phyloP scores from a whole-genome alignment of 2,113 vertebrate species.

The Zosterops borbonicus region DNA sequence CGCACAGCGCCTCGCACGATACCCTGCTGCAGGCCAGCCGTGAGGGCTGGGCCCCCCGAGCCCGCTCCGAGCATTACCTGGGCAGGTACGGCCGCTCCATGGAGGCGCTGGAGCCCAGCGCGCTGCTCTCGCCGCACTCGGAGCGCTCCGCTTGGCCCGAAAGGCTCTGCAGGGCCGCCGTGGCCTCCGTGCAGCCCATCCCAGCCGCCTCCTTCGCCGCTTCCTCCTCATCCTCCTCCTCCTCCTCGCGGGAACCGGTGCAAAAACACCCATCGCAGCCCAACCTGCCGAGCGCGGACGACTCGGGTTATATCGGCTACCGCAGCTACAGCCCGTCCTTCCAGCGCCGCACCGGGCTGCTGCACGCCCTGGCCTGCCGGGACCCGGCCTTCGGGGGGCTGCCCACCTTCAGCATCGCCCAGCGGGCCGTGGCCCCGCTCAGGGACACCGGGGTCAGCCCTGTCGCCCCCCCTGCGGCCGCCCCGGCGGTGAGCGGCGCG shows the following conservation, averaged over 20 bases:
- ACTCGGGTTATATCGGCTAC: slow-evolving; percentile 85
- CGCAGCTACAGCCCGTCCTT: slow-evolving; percentile 96
- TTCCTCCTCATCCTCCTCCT: slow-evolving; percentile 54
- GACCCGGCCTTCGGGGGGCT: slow-evolving; percentile 88
- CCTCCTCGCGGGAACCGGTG: slow-evolving; percentile 41
- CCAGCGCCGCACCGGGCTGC: slow-evolving; percentile 90
- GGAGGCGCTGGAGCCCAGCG: slow-evolving; percentile 81
- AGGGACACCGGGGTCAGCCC: neutral
- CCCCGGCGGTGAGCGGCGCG: neutral
- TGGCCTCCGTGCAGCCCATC: neutral
- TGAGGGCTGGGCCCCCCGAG: slow-evolving; percentile 72
- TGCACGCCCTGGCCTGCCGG: slow-evolving; percentile 90
- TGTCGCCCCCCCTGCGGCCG: accelerated
- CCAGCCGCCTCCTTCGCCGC: slow-evolving; percentile 14
- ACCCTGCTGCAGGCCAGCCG: slow-evolving; percentile 79
- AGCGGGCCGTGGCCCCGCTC: neutral
- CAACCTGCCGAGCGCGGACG: slow-evolving; percentile 80
- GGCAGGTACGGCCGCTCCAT: slow-evolving; percentile 80
- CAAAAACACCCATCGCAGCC: slow-evolving; percentile 74
- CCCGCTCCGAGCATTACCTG: slow-evolving; percentile 86
- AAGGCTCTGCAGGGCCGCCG: slow-evolving; percentile 5
- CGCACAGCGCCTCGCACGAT: slow-evolving; percentile 93
- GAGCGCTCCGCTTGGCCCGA: slow-evolving; percentile 72
- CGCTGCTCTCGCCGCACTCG: slow-evolving; percentile 72
- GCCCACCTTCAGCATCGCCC: slow-evolving; percentile 77